Evolutionary conservation across 1,140 invertebrate genomes (phyloP).

Genomic region (Aricia agestis): DNA sequence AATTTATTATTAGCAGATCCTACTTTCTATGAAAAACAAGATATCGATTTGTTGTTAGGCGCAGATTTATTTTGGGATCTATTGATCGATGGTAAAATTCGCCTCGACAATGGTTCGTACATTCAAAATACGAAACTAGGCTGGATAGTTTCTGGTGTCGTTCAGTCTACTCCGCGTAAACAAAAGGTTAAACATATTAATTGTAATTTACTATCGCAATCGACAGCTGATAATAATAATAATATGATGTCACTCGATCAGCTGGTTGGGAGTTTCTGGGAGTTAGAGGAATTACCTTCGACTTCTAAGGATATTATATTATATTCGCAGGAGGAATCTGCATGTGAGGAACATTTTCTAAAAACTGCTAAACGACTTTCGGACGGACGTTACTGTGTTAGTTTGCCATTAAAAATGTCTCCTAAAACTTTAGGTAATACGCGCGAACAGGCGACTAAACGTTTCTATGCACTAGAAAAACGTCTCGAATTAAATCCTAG

Average conservation of each 20-base stretch:
- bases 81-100: constrained; percentile 9
- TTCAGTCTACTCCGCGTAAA: neutral
- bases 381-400: neutral
- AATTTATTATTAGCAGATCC: neutral
- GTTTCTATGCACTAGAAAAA: neutral
- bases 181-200: neutral
- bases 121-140: constrained; percentile 15
- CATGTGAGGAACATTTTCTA: neutral
- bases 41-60: constrained; percentile 16
- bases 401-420: neutral
- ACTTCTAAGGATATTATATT: neutral
- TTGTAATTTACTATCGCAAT: neutral
- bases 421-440: neutral
- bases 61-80: constrained; percentile 20
- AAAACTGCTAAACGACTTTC: neutral
- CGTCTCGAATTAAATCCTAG: neutral
- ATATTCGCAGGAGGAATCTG: neutral
- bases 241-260: neutral
- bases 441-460: neutral
- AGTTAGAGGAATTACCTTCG: neutral
- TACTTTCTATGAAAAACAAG: neutral
- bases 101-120: constrained; percentile 7
- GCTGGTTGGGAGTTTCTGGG: neutral
- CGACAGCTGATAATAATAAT: neutral
- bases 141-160: neutral